Base-by-base conservation (phyloP, 2,888 invertebrate species). In the Marasmarcha lunaedactyla region DNA sequence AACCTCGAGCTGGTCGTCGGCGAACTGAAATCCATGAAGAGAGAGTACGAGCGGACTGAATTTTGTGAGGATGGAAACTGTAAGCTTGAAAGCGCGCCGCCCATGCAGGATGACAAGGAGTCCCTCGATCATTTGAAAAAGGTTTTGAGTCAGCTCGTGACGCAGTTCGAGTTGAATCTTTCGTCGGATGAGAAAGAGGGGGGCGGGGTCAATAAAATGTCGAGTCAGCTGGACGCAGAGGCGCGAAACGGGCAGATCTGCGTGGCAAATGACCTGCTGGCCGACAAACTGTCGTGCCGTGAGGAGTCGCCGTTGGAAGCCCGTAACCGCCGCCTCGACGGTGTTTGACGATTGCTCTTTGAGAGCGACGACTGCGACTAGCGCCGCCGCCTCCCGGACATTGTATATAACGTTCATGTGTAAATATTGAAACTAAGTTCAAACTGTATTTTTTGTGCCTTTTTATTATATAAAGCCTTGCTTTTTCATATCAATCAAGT, bases 1-100 rank as follows among this genome's bases (percentile, higher is more conserved):
- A 67, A 81, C 6, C 53, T 90, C 12, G 70, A 81, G 25, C 74
- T 90, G 0, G 83, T 79, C 0, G 63, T 88, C 1, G 81, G 85
- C 1, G 86, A 87, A 44, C 57, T 81, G 1, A 77, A 72, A 43
- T 66, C 71, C 0, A 53, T 84, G 40, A 71, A 66, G 49, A 55
- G 49, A 2, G 57, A 67, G n/a, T 56, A 49, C 33, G 66, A 67
- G 6, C 52, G 50, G 10, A 11, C 5, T 11, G 30, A 11, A 3
- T 46, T 34, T 2, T 74, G 76, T 36, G 60, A 62, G 1, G 61
- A 54, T 1, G 67, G 54, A 1, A 51, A 52, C 2, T 73, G 76
- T 42, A 66, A 66, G 25, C 50, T 62, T 1, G 53, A 58, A 0
- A 34, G 59, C 1, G 59, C 60, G 7, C 40, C 54, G 0, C 50